Conservation (phyloP, 2,113 vertebrate genomes). For the Xiphias gladius region DNA sequence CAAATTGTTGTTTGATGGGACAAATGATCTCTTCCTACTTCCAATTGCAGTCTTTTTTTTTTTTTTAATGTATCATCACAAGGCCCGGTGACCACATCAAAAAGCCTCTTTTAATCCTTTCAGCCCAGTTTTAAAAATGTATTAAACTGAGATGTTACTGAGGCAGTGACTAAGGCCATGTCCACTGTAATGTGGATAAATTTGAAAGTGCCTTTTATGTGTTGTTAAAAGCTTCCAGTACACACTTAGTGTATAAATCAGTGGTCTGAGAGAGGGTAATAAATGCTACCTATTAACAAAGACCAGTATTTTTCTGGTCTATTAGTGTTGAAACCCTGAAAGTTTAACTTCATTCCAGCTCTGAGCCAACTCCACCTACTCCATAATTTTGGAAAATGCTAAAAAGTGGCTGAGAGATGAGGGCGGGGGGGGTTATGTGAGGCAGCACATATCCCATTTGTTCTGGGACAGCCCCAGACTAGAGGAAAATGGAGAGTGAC, state of each 20-base stretch:
- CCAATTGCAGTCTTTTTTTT: not conserved
- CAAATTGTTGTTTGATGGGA: conserved; percentile 7
- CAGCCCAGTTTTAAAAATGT: not conserved
- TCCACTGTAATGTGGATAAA: not conserved
- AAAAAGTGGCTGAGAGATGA: too few relatives aligned
- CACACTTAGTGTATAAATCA: not conserved
- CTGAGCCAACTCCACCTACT: too few relatives aligned
- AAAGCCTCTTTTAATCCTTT: conserved; percentile 2
- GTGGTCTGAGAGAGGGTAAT: not conserved
- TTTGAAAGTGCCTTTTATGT: not conserved
- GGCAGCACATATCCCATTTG: too few relatives aligned
- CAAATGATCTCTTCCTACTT: not conserved
- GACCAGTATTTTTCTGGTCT: not conserved
- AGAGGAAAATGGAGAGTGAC: too few relatives aligned
- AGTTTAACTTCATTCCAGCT: too few relatives aligned
- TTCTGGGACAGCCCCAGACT: too few relatives aligned
- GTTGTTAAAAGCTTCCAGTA: conserved; percentile 12
- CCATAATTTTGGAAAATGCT: too few relatives aligned
- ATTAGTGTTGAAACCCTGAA: not conserved
- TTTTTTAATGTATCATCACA: not conserved
- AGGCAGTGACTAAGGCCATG: not conserved
- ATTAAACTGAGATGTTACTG: not conserved
- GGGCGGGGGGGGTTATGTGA: too few relatives aligned
- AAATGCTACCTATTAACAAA: not conserved
- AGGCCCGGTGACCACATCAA: not conserved